These are phyloP conservation scores for Stratiolaelaps scimitus DNA, from an alignment of 1,140 invertebrate genomes.

Conservation along the genomic window DNA sequence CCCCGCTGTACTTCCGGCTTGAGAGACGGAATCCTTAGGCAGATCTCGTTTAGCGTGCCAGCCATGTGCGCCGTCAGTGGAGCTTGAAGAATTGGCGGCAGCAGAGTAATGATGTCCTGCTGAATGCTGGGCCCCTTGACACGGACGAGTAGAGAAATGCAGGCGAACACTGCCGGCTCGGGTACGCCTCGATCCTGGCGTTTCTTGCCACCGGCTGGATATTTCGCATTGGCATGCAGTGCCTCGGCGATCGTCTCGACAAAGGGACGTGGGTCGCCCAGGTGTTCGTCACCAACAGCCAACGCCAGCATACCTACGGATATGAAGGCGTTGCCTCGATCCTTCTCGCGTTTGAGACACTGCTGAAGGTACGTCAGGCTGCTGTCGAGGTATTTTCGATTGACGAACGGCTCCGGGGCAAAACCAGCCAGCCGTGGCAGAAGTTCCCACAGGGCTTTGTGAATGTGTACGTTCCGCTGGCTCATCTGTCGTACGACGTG, in stretches of 20 bases:
- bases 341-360: slow-evolving; percentile 63
- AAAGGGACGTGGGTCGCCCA: slow-evolving; percentile 62
- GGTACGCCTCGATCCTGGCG: slow-evolving; percentile 46
- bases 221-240: slow-evolving; percentile 55
- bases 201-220: slow-evolving; percentile 27
- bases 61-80: slow-evolving; percentile 59
- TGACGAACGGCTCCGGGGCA: slow-evolving; percentile 60
- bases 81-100: slow-evolving; percentile 82
- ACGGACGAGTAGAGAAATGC: slow-evolving; percentile 79
- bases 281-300: slow-evolving; percentile 69
- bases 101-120: slow-evolving; percentile 63
- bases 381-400: slow-evolving; percentile 43
- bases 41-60: slow-evolving; percentile 74
- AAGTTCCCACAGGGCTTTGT: slow-evolving; percentile 70
- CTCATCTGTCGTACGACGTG: slow-evolving; percentile 60
- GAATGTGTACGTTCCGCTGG: slow-evolving; percentile 63
- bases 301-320: slow-evolving; percentile 79
- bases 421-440: slow-evolving; percentile 90
- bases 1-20: slow-evolving; percentile 84
- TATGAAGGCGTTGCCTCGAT: slow-evolving; percentile 69
- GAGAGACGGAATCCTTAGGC: slow-evolving; percentile 68
- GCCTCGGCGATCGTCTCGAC: slow-evolving; percentile 70
- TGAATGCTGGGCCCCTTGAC: slow-evolving; percentile 62
- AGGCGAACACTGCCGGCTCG: slow-evolving; percentile 83
- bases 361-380: slow-evolving; percentile 64